A percentile compares a stretch with the other conserved stretches of the same genome.
These are phyloP conservation scores for Myotis pilosus DNA, from an alignment of 2,797 vertebrate species.

Conservation along the genomic window DNA sequence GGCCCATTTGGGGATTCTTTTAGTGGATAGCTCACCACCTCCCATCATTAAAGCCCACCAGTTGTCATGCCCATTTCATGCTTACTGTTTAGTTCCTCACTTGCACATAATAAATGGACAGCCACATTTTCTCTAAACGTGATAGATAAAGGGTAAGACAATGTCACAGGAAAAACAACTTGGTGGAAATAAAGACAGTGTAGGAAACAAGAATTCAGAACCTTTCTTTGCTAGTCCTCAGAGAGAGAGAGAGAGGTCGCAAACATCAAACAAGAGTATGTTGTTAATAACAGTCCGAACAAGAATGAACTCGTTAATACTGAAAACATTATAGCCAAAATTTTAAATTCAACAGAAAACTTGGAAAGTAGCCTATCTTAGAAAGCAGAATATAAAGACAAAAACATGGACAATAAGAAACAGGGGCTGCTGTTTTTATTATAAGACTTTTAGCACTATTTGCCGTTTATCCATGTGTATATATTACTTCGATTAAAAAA, in stretches of 20 bases:
- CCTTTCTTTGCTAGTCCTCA: neutral
- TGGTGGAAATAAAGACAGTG: neutral
- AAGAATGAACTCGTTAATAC: neutral
- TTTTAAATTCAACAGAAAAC: neutral
- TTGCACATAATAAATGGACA: neutral
- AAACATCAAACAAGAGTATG: neutral
- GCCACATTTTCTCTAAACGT: neutral
- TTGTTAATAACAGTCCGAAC: neutral
- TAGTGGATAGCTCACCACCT: neutral
- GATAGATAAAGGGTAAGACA: neutral
- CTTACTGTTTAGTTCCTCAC: neutral
- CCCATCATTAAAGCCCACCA: neutral
- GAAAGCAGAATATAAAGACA: neutral
- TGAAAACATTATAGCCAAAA: neutral
- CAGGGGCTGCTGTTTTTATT: neutral
- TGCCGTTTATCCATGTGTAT: slow-evolving; percentile 27
- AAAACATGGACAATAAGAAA: neutral
- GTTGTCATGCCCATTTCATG: too few relatives aligned
- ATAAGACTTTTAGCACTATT: neutral
- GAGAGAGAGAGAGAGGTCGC: neutral
- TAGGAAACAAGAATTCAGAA: neutral
- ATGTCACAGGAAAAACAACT: neutral
- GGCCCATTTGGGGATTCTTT: neutral
- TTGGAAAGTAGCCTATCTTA: neutral
- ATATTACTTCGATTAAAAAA: slow-evolving; percentile 35